Conservation (phyloP, 1,140 invertebrate genomes). For the Drosophila cardini region DNA sequence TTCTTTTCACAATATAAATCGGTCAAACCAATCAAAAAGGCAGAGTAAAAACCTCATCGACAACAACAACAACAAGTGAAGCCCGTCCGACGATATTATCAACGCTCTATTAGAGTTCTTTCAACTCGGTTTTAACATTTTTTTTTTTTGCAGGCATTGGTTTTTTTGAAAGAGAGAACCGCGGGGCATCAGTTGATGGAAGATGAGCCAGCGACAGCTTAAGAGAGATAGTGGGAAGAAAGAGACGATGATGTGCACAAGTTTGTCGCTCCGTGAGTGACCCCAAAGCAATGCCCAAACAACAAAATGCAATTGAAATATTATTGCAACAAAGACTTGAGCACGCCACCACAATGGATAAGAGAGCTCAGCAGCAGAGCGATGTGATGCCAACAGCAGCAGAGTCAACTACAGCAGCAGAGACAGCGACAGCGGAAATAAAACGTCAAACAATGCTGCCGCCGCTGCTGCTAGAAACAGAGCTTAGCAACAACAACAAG, state of each 20-base stretch:
- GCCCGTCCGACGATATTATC: slow-evolving; percentile 43
- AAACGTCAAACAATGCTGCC: slow-evolving; percentile 50
- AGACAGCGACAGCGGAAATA: slow-evolving; percentile 44
- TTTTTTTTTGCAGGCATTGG: slow-evolving; percentile 29
- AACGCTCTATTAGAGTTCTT: slow-evolving; percentile 54
- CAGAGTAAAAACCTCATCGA: slow-evolving; percentile 34
- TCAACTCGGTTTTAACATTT: slow-evolving; percentile 38
- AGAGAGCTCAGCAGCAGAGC: slow-evolving; percentile 11
- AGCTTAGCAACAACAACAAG: slow-evolving; percentile 50
- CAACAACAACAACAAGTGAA: slow-evolving; percentile 42
- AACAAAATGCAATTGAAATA: slow-evolving; percentile 49
- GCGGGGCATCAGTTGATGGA: slow-evolving; percentile 10
- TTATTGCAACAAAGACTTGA: slow-evolving; percentile 70
- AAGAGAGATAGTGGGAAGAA: background rate
- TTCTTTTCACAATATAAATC: slow-evolving; percentile 82
- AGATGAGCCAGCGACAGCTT: slow-evolving; percentile 3
- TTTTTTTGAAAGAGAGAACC: slow-evolving; percentile 27
- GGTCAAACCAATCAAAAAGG: slow-evolving; percentile 77
- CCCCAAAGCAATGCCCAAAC: slow-evolving; percentile 46
- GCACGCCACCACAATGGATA: slow-evolving; percentile 57
- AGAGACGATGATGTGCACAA: slow-evolving; percentile 14
- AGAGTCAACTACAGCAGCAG: slow-evolving; percentile 26
- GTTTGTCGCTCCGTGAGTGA: slow-evolving; percentile 34
- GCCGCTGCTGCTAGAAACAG: slow-evolving; percentile 11
- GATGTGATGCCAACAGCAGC: background rate